Evolutionary conservation across 2,113 vertebrate species (phyloP), one percentile per base, ranked within the genome.

Genomic region (Ciconia stormi): DNA sequence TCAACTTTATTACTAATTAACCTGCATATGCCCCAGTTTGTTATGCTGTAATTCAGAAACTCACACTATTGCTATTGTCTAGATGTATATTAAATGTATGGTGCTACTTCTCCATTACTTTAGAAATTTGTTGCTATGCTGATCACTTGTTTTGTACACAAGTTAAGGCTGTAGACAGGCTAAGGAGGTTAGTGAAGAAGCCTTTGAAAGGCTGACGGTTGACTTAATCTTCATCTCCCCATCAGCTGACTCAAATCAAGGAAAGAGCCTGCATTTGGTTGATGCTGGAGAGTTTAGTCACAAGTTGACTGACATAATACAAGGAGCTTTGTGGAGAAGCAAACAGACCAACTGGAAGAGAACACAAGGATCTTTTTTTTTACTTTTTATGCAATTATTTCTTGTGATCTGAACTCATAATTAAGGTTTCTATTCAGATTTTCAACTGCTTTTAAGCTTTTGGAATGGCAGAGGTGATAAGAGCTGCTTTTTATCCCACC

Each of bases 1-100:
- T 98, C 96, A 96, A 93, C 93, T 98, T 97, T 97, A 97, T 98
- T 97, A 97, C 90, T 97, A 97, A 96, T 98, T 98, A 98, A 98
- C 95, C 96, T 96, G 85, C 40, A 80, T 93, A 83, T 97, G 97
- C 62, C 97, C 95, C 87, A 95, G 58, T 93, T 72, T 86, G 44
- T 95, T 96, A 90, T 71, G 66, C 84, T 90, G 36, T 83, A 87
- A 88, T 82, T 95, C 66, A 93, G 86, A 82, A 92, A 50, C 70
- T 84, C 96, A 95, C 96, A 94, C 85, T 96, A 10, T 70, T 53
- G 34, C 52, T 86, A 29, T 93, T 88, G 87, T 97, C 59, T 95
- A 70, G 82, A 85, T 16, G 2, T 9, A 32, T 29, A 74, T 70
- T 76, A 62, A 69, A 91, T 44, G 13, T 71, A 30, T 4, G 3